phyloP scores from a whole-genome alignment of 2,113 vertebrate genomes.

The Ictidomys tridecemlineatus region DNA sequence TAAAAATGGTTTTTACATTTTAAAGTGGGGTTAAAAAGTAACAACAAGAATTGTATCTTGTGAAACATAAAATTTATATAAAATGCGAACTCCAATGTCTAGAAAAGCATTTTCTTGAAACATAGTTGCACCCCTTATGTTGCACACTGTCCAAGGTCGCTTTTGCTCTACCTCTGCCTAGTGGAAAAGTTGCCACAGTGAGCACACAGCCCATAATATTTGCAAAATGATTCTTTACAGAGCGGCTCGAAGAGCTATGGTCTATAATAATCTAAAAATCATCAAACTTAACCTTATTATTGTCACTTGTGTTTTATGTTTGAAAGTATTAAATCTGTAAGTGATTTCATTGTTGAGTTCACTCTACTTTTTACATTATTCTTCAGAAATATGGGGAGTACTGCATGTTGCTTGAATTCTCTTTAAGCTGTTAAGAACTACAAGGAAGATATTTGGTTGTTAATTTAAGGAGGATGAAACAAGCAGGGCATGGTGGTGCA shows the following conservation, averaged over 20 bases:
- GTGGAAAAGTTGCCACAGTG: not conserved
- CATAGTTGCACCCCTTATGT: not conserved
- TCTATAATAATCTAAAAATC: not conserved
- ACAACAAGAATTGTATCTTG: not conserved
- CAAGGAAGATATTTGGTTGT: not conserved
- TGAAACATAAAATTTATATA: not conserved
- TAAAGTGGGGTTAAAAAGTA: not conserved
- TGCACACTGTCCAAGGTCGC: not conserved
- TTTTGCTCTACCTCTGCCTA: not conserved
- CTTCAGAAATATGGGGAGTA: not conserved
- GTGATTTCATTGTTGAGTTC: conserved; percentile 8
- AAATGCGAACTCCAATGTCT: not conserved
- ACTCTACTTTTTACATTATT: not conserved
- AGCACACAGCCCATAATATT: not conserved
- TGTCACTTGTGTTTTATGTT: not conserved
- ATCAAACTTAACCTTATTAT: not conserved
- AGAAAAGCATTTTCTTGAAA: not conserved
- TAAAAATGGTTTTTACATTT: not conserved
- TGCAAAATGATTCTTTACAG: not conserved
- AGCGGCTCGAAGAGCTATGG: not conserved
- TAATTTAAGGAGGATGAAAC: not conserved
- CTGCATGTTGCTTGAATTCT: not conserved
- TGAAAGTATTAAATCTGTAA: not conserved
- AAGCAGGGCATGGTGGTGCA: no score
- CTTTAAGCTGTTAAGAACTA: not conserved